Evolutionary conservation across 2,888 invertebrate species (phyloP).

Genomic region (Tribolium freemani): DNA sequence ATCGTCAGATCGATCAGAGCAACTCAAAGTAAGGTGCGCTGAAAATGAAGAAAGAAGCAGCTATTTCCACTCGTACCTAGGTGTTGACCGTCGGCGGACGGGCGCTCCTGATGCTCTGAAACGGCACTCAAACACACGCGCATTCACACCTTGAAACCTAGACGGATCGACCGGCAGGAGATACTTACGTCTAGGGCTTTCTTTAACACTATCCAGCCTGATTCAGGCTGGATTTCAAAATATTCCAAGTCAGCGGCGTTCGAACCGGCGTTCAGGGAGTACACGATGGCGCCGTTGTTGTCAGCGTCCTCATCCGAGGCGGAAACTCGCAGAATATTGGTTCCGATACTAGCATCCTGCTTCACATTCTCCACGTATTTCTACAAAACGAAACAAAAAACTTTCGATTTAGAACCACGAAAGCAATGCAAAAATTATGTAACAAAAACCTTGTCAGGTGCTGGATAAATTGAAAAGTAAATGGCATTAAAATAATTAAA

Average conservation of each 20-base stretch:
- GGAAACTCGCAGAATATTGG: slow-evolving; percentile 93
- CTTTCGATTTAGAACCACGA: background rate
- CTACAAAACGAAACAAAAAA: slow-evolving; percentile 72
- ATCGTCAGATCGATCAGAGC: slow-evolving; percentile 69
- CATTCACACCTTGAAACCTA: slow-evolving; percentile 48
- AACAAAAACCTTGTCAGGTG: background rate
- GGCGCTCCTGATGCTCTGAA: slow-evolving; percentile 36
- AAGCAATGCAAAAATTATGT: too few species aligned
- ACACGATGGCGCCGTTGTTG: slow-evolving; percentile 95
- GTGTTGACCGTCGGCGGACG: slow-evolving; percentile 44
- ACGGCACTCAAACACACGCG: slow-evolving; percentile 41
- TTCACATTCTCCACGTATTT: slow-evolving; percentile 98
- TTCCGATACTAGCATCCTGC: slow-evolving; percentile 96
- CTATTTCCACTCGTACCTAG: slow-evolving; percentile 67
- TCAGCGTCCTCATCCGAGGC: slow-evolving; percentile 98
- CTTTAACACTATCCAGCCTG: slow-evolving; percentile 96
- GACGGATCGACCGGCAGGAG: slow-evolving; percentile 35
- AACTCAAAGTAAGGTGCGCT: slow-evolving; percentile 82
- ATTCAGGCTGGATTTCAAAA: slow-evolving; percentile 96
- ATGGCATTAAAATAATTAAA: too few species aligned
- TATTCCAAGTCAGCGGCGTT: slow-evolving; percentile 93
- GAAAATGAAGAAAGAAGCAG: slow-evolving; percentile 78
- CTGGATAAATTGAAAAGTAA: background rate
- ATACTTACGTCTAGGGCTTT: slow-evolving; percentile 97
- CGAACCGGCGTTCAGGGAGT: slow-evolving; percentile 90